phyloP scores from a whole-genome alignment of 2,888 invertebrate species.

The Zaprionus obscuricornis region DNA sequence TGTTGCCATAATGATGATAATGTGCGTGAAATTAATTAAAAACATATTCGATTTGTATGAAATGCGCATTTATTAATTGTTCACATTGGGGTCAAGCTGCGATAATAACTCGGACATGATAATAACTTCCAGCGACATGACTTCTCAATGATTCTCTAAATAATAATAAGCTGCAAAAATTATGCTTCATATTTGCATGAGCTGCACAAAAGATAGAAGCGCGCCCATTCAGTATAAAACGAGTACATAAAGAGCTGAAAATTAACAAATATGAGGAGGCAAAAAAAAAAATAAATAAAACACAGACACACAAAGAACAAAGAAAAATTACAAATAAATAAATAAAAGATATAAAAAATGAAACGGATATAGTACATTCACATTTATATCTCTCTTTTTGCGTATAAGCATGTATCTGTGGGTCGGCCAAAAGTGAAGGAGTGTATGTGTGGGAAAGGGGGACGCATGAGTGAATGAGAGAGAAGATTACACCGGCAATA shows the following conservation, averaged over 20 bases:
- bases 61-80: constrained; percentile 17
- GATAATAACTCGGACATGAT: too few species aligned
- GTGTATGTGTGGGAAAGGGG: constrained; percentile 15
- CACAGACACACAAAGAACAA: background rate
- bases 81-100: constrained; percentile 33
- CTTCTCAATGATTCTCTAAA: too few species aligned
- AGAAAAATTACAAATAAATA: constrained; percentile 1
- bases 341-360: constrained; percentile 11
- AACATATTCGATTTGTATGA: constrained; percentile 54
- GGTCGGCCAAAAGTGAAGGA: constrained; percentile 22
- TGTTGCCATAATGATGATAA: too few species aligned
- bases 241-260: constrained; percentile 14
- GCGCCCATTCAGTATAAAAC: too few species aligned
- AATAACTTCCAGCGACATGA: background rate
- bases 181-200: constrained; percentile 1
- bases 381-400: constrained; percentile 13
- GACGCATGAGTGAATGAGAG: too few species aligned
- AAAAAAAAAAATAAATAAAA: background rate
- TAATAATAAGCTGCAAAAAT: constrained; percentile 24
- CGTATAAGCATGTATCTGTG: constrained; percentile 52
- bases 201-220: constrained; percentile 21
- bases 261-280: background rate
- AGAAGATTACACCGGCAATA: too few species aligned
- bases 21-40: constrained; percentile 62
- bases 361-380: constrained; percentile 8